Base-by-base conservation (phyloP, 92 coral and sea anemone genomes). In the Palythoa grandiflora region DNA sequence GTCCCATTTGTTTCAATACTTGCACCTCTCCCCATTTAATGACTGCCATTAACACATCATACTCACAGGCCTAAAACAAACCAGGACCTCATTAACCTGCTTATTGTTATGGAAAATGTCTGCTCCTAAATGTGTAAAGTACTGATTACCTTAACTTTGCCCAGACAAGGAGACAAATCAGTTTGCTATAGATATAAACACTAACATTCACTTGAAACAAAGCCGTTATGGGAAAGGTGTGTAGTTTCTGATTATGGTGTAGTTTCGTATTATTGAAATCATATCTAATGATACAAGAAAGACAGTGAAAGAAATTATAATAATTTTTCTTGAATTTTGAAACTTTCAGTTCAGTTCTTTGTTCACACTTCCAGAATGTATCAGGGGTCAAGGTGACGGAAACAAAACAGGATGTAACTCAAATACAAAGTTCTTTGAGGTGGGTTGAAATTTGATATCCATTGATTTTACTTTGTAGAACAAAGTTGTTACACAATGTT, bases 11-110 rank as follows among this genome's bases (percentile, higher is more conserved):
- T 80, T 88, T 94, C 35, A 91, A 38, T 15, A 96, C 98, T 86
- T 93, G 99, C 7, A 93, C 92, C 73, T 97, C 99, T 12, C 99
- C 99, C 99, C 99, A 97, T 83, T 87, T 91, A 39, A 95, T 94
- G 5, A 97, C 97, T 44, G 98, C 87, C 79, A 94, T 20, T 28
- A 97, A 61, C 52, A 97, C 91, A 83, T 97, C 97, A 70, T 97
- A 96, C 89, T 97, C 99, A 97, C 99, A 92, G 17, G 97, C 99
- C 98, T 97, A 68, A 1, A 36, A 44, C 28, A 40, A 75, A 83
- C 6, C 53, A 71, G 19, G 16, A 53, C 38, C 36, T 70, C 47
- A 70, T 70, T 38, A 35, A 38, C 1, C 4, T 10, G 11, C 44
- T 17, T 35, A 63, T n/a, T 63, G 70, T 63, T n/a, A n/a, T 13